phyloP scores from a whole-genome alignment of 2,113 vertebrate species.

The Seriola dumerili region DNA sequence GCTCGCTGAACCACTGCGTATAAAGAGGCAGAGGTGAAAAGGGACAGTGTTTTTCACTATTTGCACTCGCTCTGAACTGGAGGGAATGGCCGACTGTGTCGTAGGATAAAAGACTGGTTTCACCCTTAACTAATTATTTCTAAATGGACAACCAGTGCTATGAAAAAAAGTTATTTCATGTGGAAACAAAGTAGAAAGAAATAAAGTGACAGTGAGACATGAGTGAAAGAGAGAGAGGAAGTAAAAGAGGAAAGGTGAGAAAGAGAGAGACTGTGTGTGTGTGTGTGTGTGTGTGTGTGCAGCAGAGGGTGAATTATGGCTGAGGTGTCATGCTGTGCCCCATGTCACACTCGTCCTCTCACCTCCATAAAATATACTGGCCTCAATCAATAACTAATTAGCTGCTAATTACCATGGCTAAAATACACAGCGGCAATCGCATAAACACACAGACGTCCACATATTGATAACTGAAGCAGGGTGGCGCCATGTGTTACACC shows the following conservation, averaged over 20 bases:
- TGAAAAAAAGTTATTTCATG: neutral
- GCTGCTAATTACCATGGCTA: slow-evolving; percentile 72
- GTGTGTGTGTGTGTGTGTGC: neutral
- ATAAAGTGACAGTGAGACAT: neutral
- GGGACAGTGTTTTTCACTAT: too few species aligned
- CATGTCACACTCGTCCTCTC: slow-evolving; percentile 57
- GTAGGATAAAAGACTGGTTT: too few species aligned
- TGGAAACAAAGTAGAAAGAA: neutral
- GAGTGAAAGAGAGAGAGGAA: neutral
- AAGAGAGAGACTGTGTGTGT: neutral
- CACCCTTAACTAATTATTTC: too few species aligned
- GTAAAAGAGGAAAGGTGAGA: neutral
- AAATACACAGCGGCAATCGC: slow-evolving; percentile 49
- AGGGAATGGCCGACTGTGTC: neutral
- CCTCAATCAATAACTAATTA: slow-evolving; percentile 81
- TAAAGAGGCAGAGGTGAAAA: neutral
- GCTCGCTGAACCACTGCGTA: neutral
- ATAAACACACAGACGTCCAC: slow-evolving; percentile 49
- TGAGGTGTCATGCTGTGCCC: slow-evolving; percentile 32
- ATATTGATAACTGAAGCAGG: slow-evolving; percentile 59
- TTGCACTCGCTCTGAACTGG: too few species aligned
- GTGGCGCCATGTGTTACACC: slow-evolving; percentile 5
- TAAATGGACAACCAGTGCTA: too few species aligned
- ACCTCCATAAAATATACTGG: slow-evolving; percentile 74
- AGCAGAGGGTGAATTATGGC: slow-evolving; percentile 54